A percentile compares a stretch with the other conserved stretches of the same genome.
These are phyloP conservation scores for Notamacropus eugenii DNA, from an alignment of 2,797 vertebrate species.

Conservation along the genomic window DNA sequence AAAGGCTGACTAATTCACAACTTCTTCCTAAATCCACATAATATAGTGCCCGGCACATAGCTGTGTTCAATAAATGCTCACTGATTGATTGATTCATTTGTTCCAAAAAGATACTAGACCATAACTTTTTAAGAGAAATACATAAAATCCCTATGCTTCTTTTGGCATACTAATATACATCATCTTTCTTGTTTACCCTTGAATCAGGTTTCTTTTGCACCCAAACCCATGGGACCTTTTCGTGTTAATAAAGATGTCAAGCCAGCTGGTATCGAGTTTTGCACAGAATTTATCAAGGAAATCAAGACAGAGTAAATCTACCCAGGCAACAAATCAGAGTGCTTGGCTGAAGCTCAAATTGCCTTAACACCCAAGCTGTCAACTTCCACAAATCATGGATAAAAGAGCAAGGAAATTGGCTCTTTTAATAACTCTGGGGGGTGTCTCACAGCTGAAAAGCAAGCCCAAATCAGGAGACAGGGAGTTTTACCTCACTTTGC, in stretches of 20 bases:
- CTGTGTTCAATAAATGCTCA: not conserved
- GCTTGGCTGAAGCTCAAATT: slow-evolving; percentile 74
- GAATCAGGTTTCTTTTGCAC: slow-evolving; percentile 58
- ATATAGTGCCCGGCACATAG: not conserved
- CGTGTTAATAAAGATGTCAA: slow-evolving; percentile 69
- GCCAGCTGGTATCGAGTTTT: slow-evolving; percentile 72
- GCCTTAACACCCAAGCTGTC: slow-evolving; percentile 72
- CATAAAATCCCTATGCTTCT: not conserved
- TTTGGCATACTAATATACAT: not conserved
- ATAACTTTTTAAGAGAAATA: not conserved
- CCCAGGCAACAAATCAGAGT: slow-evolving; percentile 71
- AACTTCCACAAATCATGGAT: slow-evolving; percentile 76
- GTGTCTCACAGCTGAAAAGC: slow-evolving; percentile 58
- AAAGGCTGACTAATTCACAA: not conserved
- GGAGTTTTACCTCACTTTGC: not conserved
- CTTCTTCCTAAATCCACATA: not conserved
- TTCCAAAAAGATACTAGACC: not conserved
- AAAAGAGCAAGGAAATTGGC: slow-evolving; percentile 75
- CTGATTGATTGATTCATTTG: not conserved
- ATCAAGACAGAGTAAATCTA: slow-evolving; percentile 76
- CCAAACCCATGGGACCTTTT: slow-evolving; percentile 47
- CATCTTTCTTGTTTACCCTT: slow-evolving; percentile 32
- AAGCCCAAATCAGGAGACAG: slow-evolving; percentile 61
- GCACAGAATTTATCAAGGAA: slow-evolving; percentile 78
- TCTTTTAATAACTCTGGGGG: slow-evolving; percentile 61